Percentiles rank a stretch among this genome's conserved stretches.
phyloP scores from a whole-genome alignment of 2,797 vertebrate species.

The Synanceia verrucosa region DNA sequence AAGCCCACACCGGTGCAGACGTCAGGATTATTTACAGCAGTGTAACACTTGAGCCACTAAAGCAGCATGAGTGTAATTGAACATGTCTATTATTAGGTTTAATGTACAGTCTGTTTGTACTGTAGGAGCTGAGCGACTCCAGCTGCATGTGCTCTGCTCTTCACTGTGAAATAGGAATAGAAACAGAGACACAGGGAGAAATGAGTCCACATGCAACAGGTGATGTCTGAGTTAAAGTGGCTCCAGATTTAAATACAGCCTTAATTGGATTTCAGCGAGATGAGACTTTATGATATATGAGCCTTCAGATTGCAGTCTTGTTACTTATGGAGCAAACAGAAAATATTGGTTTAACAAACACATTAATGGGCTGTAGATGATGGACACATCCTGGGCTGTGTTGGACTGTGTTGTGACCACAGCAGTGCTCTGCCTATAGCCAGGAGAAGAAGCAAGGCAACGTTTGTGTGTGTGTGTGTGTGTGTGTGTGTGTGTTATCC shows the following conservation, averaged over 20 bases:
- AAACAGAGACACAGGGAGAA: conserved; percentile 10
- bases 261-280: conserved; percentile 69
- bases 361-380: conserved; percentile 70
- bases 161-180: conserved; percentile 37
- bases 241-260: conserved; percentile 52
- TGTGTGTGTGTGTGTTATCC: conserved; percentile 57
- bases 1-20: conserved; percentile 14
- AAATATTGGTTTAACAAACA: conserved; percentile 71
- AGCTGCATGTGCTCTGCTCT: conserved; percentile 26
- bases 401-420: conserved; percentile 44
- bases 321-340: conserved; percentile 62
- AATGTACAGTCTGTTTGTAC: conserved; percentile 36
- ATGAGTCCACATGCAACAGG: conserved; percentile 23
- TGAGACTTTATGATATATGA: conserved; percentile 70
- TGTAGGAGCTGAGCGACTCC: conserved; percentile 12
- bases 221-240: conserved; percentile 32
- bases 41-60: conserved; percentile 39
- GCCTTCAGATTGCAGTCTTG: conserved; percentile 67
- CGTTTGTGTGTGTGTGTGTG: conserved; percentile 19
- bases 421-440: conserved; percentile 26
- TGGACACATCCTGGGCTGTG: conserved; percentile 56
- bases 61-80: conserved; percentile 49
- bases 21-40: conserved; percentile 51
- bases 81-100: conserved; percentile 63
- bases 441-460: conserved; percentile 26